Percentiles rank a stretch among this genome's conserved stretches.
These are phyloP conservation scores for Sesia bembeciformis DNA, from an alignment of 2,888 invertebrate genomes.

Conservation along the genomic window DNA sequence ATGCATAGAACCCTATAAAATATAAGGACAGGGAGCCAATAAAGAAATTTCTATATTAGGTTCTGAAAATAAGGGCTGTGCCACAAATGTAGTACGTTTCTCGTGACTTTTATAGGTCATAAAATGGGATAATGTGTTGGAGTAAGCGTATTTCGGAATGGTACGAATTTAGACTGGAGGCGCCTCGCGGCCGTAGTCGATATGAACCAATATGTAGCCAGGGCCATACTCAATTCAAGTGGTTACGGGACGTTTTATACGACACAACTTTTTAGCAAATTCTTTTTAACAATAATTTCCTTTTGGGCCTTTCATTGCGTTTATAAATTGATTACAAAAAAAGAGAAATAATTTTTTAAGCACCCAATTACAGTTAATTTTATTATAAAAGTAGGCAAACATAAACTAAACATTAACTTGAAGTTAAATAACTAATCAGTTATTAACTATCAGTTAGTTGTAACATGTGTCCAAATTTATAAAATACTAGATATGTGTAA, in stretches of 20 bases:
- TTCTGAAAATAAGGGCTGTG: conserved; percentile 64
- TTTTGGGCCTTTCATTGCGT: no score
- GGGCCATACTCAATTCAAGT: conserved; percentile 23
- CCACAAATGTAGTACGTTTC: conserved; percentile 67
- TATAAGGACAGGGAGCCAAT: conserved; percentile 53
- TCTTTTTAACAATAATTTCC: no score
- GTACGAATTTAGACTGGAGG: conserved; percentile 67
- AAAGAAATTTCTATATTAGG: conserved; percentile 63
- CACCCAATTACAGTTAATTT: no score
- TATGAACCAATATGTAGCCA: conserved; percentile 48
- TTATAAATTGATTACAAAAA: no score
- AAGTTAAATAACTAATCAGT: no score
- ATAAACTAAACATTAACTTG: no score
- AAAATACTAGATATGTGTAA: no score
- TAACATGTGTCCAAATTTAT: no score
- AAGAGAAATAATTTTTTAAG: no score
- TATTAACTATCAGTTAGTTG: no score
- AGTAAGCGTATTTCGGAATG: conserved; percentile 68
- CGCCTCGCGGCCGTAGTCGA: conserved; percentile 37
- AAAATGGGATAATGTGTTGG: conserved; percentile 70
- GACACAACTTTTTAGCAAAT: no score
- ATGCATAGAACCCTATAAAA: conserved; percentile 56
- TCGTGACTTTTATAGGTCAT: conserved; percentile 71
- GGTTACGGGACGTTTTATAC: conserved; percentile 15
- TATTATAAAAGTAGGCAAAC: no score